Evolutionary conservation across 2,888 invertebrate species (phyloP).

Genomic region (Gerris lacustris): DNA sequence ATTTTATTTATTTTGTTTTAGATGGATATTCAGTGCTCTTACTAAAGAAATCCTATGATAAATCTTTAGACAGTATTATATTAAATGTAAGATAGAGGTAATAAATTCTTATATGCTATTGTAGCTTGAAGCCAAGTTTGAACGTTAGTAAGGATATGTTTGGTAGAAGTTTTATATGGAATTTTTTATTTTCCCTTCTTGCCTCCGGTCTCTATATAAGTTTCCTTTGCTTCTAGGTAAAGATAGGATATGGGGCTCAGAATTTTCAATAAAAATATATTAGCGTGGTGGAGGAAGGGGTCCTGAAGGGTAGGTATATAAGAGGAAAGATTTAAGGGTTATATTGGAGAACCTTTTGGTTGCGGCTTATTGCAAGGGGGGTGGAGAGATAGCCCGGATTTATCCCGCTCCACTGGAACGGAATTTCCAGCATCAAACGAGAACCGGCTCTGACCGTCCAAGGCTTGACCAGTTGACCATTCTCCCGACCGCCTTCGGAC

Average conservation of each 20-base stretch:
- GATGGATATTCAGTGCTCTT: too few relatives aligned
- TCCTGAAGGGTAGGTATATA: background rate
- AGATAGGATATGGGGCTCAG: background rate
- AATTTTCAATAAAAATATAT: slow-evolving; percentile 1
- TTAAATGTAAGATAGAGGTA: too few relatives aligned
- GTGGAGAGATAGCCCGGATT: background rate
- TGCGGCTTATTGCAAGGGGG: background rate
- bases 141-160: too few relatives aligned
- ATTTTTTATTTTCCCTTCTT: too few relatives aligned
- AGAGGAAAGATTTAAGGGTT: slow-evolving; percentile 1
- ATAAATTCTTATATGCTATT: too few relatives aligned
- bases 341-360: background rate
- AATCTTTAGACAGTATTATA: too few relatives aligned
- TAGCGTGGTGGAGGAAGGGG: background rate
- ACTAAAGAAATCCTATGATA: too few relatives aligned
- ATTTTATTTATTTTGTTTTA: too few relatives aligned
- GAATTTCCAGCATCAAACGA: slow-evolving; percentile 1
- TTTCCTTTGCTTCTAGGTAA: background rate
- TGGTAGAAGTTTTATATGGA: too few relatives aligned
- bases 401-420: background rate
- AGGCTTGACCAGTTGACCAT: background rate
- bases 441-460: background rate
- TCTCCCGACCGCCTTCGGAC: background rate
- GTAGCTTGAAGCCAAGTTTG: too few relatives aligned
- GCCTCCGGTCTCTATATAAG: too few relatives aligned